Conservation (phyloP, 2,113 vertebrate genomes). For the Semnopithecus entellus region DNA sequence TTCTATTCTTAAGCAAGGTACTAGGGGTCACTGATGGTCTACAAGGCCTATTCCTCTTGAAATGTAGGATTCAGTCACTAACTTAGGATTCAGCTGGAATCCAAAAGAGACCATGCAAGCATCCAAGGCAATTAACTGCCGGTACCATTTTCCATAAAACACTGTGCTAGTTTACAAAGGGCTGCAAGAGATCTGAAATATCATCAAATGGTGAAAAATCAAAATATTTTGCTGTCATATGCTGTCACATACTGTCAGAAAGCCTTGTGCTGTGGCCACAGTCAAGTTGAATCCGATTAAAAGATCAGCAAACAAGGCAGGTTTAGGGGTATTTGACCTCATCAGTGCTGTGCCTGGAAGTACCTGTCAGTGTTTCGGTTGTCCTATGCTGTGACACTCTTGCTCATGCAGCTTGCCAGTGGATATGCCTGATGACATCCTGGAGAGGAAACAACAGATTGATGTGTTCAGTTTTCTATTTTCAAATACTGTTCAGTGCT, state of each 20-base stretch:
- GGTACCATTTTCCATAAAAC: slow-evolving; percentile 42
- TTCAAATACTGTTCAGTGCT: slow-evolving; percentile 75
- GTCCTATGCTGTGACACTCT: slow-evolving; percentile 75
- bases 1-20: slow-evolving; percentile 57
- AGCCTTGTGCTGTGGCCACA: slow-evolving; percentile 74
- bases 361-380: slow-evolving; percentile 82
- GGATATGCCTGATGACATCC: slow-evolving; percentile 78
- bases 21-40: neutral
- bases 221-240: slow-evolving; percentile 84
- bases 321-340: slow-evolving; percentile 85
- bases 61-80: slow-evolving; percentile 60
- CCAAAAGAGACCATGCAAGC: neutral
- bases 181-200: slow-evolving; percentile 77
- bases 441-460: slow-evolving; percentile 43
- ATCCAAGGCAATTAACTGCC: slow-evolving; percentile 60
- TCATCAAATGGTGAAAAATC: slow-evolving; percentile 76
- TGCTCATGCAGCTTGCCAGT: slow-evolving; percentile 80
- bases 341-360: slow-evolving; percentile 83
- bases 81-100: slow-evolving; percentile 60
- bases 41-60: slow-evolving; percentile 64
- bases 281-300: slow-evolving; percentile 84
- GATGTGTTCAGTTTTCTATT: slow-evolving; percentile 71
- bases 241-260: slow-evolving; percentile 84
- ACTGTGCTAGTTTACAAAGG: slow-evolving; percentile 57
- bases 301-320: slow-evolving; percentile 88